A percentile compares a stretch with the other conserved stretches of the same genome.
These are phyloP conservation scores for Syngnathus rostellatus DNA, from an alignment of 2,797 vertebrate species.

Conservation along the genomic window DNA sequence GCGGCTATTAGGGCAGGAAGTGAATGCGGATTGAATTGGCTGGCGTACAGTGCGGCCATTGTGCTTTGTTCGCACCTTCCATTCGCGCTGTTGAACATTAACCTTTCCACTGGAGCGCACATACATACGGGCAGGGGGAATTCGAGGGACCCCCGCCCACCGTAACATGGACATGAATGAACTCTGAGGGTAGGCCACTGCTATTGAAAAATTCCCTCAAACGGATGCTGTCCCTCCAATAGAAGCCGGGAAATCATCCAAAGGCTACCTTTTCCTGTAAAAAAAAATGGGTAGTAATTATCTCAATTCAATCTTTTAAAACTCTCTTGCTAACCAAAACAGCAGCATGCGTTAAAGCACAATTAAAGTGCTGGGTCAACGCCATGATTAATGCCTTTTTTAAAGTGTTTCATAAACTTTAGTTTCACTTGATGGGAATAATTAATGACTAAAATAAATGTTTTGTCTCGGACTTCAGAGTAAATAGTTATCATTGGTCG, in stretches of 20 bases:
- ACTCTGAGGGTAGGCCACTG: neutral
- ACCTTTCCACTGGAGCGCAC: conserved; percentile 43
- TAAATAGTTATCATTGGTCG: no score
- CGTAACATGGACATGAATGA: conserved; percentile 7
- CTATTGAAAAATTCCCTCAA: conserved; percentile 1
- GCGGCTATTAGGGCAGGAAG: conserved; percentile 72
- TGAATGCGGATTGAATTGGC: conserved; percentile 74
- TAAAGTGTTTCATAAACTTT: neutral
- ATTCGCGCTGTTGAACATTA: conserved; percentile 69
- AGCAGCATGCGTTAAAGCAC: neutral
- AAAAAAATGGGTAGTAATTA: neutral
- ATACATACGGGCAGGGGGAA: neutral
- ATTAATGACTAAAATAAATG: no score
- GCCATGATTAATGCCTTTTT: neutral
- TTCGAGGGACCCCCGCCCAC: neutral
- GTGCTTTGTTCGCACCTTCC: conserved; percentile 72
- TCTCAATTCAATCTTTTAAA: neutral
- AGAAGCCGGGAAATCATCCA: neutral
- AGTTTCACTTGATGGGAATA: neutral
- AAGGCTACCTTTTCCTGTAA: neutral
- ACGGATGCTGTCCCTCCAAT: neutral
- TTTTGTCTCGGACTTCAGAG: no score
- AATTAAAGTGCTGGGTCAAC: neutral
- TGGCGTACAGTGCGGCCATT: conserved; percentile 69
- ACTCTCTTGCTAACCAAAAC: neutral